Evolutionary conservation across 2,888 invertebrate genomes (phyloP).

Genomic region (Calameuta idolon): DNA sequence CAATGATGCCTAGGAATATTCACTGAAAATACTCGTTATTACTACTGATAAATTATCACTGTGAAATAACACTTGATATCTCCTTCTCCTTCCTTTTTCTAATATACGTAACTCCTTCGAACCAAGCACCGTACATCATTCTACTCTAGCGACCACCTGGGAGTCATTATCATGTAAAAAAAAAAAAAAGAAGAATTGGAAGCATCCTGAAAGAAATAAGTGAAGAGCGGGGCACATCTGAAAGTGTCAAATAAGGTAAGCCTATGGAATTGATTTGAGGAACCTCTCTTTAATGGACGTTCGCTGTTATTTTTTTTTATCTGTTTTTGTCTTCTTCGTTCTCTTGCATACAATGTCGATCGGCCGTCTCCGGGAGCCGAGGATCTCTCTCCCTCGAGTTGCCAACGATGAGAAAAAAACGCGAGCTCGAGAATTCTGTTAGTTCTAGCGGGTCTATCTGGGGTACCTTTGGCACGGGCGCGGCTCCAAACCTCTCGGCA

Average conservation of each 20-base stretch:
- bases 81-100: neutral
- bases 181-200: conserved; percentile 12
- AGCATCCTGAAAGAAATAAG: conserved; percentile 49
- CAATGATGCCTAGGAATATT: neutral
- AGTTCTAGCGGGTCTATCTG: conserved; percentile 56
- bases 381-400: conserved; percentile 15
- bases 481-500: conserved; percentile 88
- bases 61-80: neutral
- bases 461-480: conserved; percentile 84
- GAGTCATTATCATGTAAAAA: neutral
- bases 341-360: conserved; percentile 43
- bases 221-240: neutral
- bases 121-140: neutral
- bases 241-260: conserved; percentile 35
- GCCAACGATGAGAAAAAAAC: conserved; percentile 19
- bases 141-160: neutral
- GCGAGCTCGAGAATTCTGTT: conserved; percentile 48
- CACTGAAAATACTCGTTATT: neutral
- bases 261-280: conserved; percentile 51
- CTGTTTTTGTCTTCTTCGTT: conserved; percentile 23
- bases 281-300: conserved; percentile 54
- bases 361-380: conserved; percentile 24
- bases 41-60: neutral
- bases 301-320: neutral
- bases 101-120: neutral